Evolutionary conservation across 2,797 vertebrate species (phyloP), one percentile per base, ranked within the genome.

Genomic region (Geotria australis): DNA sequence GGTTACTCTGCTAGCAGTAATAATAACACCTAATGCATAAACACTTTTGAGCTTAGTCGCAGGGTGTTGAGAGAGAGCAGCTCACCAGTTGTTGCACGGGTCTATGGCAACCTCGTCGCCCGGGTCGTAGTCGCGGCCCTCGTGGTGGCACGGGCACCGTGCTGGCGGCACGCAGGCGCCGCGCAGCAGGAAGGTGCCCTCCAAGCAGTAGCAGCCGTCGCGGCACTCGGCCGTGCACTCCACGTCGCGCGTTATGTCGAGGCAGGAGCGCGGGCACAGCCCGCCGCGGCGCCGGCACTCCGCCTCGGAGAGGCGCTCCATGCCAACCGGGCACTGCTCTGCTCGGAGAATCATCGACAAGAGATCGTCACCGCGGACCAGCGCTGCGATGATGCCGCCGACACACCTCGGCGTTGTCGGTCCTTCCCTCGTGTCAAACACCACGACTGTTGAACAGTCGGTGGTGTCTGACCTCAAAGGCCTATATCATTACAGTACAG

Each of bases 61-160:
- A 3, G 38, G 24, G 24, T 38, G 24, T 38, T 38, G 38, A 38
- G 4, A 38, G 24, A 38, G 24, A 38, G 24, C 24, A 24, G 47
- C 15, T 7, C 69, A 88, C 85, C 85, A 89, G 72, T 85, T 84
- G 66, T 82, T 80, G 67, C 85, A 91, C 61, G 63, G 4, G 3
- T 82, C 77, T 2, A 63, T 56, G 1, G 2, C 59, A 46, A 70
- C 38, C 9, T n/a, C 61, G 9, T 64, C 58, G 2, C 74, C 77
- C 0, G 71, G 70, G 0, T 14, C 59, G 51, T 75, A 66, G 5
- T 74, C 64, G 63, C 47, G 60, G 53, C 81, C 79, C 2, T 65
- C 68, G 65, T 81, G 69, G 69, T 76, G 76, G 65, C 83, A 91
- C 0, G 69, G 75, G 63, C 84, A 89, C 48, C 47, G 63, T 1